Base-by-base conservation (phyloP, 2,797 vertebrate species). In the Microhierax caerulescens region DNA sequence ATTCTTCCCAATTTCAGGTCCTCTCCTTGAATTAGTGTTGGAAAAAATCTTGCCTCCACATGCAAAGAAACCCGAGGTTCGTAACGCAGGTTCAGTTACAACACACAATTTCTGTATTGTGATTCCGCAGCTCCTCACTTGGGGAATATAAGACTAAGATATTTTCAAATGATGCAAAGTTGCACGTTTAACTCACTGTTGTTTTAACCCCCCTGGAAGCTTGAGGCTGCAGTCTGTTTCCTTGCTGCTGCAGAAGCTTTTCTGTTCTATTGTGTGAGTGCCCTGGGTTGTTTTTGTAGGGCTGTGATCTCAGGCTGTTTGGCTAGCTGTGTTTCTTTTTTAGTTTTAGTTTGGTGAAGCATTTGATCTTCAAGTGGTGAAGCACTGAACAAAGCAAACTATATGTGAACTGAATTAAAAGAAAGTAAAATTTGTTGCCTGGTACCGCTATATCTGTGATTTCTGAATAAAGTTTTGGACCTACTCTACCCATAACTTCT, bases 171-270 rank as follows among this genome's bases (percentile, higher is more conserved):
- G 82, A 76, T 85, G 92, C 81, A 32, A 89, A 95, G 81, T 3
- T 53, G 94, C 95, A 94, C 86, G 83, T 97, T 95, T 92, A 79
- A 37, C 59, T 92, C 28, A 1, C 67, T 97, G 72, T 97, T 97
- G 80, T 97, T 96, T 95, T 97, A 97, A 95, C 95, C 96, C 97
- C 97, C 97, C 95, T 96, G 88, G 94, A 95, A 96, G 96, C 93
- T 30, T 22, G 85, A 70, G 94, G 70, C 92, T 87, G 93, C n/a
- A 93, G 88, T 73, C 97, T 90, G 94, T 92, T 97, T 97, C 97
- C 97, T 97, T 37, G 92, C 97, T 89, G 90, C 94, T 61, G 70
- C 88, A 85, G 92, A 83, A 92, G 95, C 69, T 93, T 96, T 94
- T 86, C 78, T 90, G 81, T 72, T 80, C 95, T 36, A 96, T 95